A percentile compares a stretch with the other conserved stretches of the same genome.
phyloP scores from a whole-genome alignment of 2,113 vertebrate genomes.

The Arizona elegans region DNA sequence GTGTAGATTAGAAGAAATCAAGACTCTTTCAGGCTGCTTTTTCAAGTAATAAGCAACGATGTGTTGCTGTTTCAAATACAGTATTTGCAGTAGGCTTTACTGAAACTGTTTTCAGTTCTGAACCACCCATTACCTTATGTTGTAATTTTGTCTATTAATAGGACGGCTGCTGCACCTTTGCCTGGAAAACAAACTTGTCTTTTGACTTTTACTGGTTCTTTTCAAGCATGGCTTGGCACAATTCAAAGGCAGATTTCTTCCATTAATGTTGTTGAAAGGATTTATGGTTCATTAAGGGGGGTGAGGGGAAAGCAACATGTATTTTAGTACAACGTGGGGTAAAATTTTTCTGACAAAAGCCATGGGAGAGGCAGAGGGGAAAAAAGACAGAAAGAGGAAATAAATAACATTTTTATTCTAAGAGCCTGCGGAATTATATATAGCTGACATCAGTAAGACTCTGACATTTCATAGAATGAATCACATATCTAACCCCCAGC shows the following conservation, averaged over 20 bases:
- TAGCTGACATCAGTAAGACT: neutral
- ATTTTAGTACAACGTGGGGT: neutral
- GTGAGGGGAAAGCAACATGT: too few species aligned
- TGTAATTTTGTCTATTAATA: neutral
- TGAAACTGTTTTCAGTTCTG: neutral
- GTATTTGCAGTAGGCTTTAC: neutral
- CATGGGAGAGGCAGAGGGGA: neutral
- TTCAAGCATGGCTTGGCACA: neutral
- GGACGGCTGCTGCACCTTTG: neutral
- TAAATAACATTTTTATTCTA: neutral
- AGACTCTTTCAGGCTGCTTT: neutral
- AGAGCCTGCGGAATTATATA: neutral
- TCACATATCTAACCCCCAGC: neutral
- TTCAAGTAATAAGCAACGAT: neutral
- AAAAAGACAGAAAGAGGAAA: neutral
- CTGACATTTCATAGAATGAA: neutral
- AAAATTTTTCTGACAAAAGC: neutral
- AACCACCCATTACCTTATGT: neutral
- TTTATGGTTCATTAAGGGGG: neutral
- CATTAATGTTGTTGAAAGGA: neutral
- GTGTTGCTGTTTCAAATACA: neutral
- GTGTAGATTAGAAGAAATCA: neutral
- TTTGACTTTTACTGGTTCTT: neutral
- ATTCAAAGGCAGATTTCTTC: neutral
- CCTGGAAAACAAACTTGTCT: neutral